phyloP scores from a whole-genome alignment of 1,140 invertebrate species.

The Bombus haemorrhoidalis region DNA sequence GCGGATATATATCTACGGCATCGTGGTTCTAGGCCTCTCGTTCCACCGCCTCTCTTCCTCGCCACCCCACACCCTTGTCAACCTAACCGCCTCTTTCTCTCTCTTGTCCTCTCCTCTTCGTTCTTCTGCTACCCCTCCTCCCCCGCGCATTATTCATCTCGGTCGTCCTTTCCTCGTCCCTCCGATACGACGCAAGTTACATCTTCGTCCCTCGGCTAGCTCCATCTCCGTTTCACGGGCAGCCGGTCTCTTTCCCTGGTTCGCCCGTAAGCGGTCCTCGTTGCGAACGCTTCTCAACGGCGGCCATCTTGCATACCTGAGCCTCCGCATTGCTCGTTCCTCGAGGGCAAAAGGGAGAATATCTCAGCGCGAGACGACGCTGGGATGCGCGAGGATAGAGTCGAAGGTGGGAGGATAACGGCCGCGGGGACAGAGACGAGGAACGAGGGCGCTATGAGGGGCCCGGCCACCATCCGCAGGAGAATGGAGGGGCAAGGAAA shows the following conservation, averaged over 20 bases:
- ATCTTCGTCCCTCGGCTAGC: conserved; percentile 33
- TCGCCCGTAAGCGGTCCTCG: conserved; percentile 51
- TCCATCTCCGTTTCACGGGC: conserved; percentile 51
- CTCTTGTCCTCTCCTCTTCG: neutral
- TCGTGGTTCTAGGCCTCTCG: conserved; percentile 55
- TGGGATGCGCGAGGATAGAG: conserved; percentile 66
- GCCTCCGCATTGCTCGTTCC: conserved; percentile 83
- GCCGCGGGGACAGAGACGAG: conserved; percentile 47
- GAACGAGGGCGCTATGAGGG: conserved; percentile 39
- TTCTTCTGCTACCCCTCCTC: conserved; percentile 56
- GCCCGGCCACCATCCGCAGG: conserved; percentile 9
- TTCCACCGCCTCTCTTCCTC: conserved; percentile 29
- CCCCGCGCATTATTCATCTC: conserved; percentile 80
- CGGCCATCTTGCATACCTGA: conserved; percentile 83
- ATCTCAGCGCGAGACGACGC: conserved; percentile 77
- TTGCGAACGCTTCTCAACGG: conserved; percentile 51
- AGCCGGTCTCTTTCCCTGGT: conserved; percentile 52
- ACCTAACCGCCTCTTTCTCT: conserved; percentile 41
- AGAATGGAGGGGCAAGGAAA: conserved; percentile 29
- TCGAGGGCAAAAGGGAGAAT: conserved; percentile 83
- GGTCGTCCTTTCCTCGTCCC: conserved; percentile 16
- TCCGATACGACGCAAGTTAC: conserved; percentile 24
- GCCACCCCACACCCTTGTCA: conserved; percentile 37
- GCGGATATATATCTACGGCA: conserved; percentile 60
- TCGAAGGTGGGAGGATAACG: conserved; percentile 68